Percentiles rank a stretch among this genome's conserved stretches.
Conservation (phyloP, 2,113 vertebrate genomes). For the Barbus barbus region DNA sequence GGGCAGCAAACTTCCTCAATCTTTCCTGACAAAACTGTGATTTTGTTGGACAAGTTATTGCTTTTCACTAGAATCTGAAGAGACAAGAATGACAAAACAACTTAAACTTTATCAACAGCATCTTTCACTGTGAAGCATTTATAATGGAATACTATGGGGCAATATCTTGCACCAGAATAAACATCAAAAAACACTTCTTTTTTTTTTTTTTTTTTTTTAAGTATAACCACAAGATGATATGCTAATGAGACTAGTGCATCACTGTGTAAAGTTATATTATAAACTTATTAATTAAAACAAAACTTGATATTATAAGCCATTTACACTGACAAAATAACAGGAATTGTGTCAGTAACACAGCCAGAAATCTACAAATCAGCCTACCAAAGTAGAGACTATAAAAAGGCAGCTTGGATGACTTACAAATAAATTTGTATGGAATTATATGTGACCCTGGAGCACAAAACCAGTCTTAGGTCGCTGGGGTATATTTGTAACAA, state of each 20-base stretch:
- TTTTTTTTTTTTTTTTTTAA: background rate
- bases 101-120: background rate
- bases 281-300: too few species aligned
- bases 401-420: background rate
- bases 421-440: background rate
- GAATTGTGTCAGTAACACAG: too few species aligned
- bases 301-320: too few species aligned
- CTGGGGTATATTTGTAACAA: too few species aligned
- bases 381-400: background rate
- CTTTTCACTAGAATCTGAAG: constrained; percentile 76
- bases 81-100: constrained; percentile 17
- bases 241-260: background rate
- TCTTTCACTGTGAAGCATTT: background rate
- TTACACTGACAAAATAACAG: too few species aligned
- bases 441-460: too few species aligned
- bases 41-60: constrained; percentile 77
- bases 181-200: background rate
- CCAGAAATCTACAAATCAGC: background rate
- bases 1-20: constrained; percentile 77
- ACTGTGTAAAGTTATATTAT: background rate
- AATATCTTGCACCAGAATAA: background rate
- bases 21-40: constrained; percentile 75
- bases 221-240: background rate
- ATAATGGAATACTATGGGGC: background rate
- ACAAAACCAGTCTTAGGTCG: too few species aligned